phyloP scores from a whole-genome alignment of 2,113 vertebrate genomes.

The Eupsittula cactorum region DNA sequence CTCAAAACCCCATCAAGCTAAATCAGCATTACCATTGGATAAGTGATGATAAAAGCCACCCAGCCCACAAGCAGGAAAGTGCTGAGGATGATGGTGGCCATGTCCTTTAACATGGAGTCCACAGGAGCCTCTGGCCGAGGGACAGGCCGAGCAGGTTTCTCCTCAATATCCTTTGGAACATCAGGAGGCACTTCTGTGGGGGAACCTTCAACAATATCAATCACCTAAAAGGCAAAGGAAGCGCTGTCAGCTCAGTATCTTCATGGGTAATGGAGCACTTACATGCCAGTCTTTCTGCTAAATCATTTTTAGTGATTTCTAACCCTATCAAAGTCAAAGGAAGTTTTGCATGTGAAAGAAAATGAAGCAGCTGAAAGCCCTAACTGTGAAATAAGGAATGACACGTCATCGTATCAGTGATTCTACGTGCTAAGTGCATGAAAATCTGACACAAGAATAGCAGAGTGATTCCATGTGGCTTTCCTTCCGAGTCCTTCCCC shows the following conservation, averaged over 20 bases:
- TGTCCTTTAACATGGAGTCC: constrained; percentile 94
- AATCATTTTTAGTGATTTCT: neutral
- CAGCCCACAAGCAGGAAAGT: constrained; percentile 95
- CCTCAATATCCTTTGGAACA: constrained; percentile 80
- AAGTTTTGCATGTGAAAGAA: neutral
- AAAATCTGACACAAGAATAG: neutral
- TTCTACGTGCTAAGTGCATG: neutral
- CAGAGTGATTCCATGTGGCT: neutral
- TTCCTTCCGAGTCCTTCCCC: neutral
- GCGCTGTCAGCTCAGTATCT: neutral
- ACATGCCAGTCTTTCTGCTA: neutral
- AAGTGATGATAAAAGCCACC: constrained; percentile 96
- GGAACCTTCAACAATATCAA: constrained; percentile 83
- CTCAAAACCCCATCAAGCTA: neutral
- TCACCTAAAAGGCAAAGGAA: constrained; percentile 73
- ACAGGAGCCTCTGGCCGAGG: constrained; percentile 83
- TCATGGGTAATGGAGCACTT: neutral
- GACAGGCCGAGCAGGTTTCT: constrained; percentile 68
- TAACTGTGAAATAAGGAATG: neutral
- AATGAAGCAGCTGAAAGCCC: neutral
- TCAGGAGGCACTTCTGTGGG: constrained; percentile 66
- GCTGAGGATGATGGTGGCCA: constrained; percentile 95
- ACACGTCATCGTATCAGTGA: neutral
- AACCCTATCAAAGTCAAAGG: neutral
- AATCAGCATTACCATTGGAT: constrained; percentile 85